Evolutionary conservation across 2,797 vertebrate genomes (phyloP).

Genomic region (Sparidentex hasta): DNA sequence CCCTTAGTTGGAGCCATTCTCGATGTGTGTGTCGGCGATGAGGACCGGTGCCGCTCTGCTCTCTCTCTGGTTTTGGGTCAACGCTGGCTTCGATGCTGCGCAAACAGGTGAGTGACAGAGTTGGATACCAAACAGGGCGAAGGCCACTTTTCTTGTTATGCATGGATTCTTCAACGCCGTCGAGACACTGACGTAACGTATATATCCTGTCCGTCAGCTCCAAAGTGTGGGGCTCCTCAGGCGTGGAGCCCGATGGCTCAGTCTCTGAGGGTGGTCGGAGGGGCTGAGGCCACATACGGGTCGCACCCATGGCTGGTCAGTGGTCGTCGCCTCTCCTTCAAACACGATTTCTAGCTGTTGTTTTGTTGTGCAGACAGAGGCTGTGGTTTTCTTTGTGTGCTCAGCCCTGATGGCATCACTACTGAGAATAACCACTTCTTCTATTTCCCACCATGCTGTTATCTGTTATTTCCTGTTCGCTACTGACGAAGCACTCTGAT

Average conservation of each 20-base stretch:
- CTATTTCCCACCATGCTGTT: background rate
- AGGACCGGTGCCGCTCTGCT: conserved; percentile 61
- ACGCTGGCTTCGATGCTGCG: conserved; percentile 21
- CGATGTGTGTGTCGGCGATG: conserved; percentile 52
- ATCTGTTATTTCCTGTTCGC: background rate
- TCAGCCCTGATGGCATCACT: background rate
- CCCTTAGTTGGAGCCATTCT: conserved; percentile 19
- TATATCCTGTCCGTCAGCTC: conserved; percentile 50
- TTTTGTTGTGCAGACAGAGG: background rate
- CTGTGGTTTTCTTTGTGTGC: background rate
- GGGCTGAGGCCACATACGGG: conserved; percentile 70
- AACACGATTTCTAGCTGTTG: background rate
- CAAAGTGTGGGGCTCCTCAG: conserved; percentile 75
- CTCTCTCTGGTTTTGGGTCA: conserved; percentile 51
- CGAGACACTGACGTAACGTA: too few relatives aligned
- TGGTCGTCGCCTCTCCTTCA: background rate
- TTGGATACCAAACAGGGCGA: rapidly evolving
- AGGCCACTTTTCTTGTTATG: background rate
- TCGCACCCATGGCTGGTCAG: conserved; percentile 85
- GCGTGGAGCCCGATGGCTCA: conserved; percentile 27
- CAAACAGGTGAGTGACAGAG: conserved; percentile 60
- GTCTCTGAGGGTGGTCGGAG: conserved; percentile 81
- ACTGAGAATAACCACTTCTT: background rate
- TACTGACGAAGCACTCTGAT: background rate
- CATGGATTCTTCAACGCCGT: background rate